Evolutionary conservation across 1,140 invertebrate genomes (phyloP).

Genomic region (Steinernema feltiae): DNA sequence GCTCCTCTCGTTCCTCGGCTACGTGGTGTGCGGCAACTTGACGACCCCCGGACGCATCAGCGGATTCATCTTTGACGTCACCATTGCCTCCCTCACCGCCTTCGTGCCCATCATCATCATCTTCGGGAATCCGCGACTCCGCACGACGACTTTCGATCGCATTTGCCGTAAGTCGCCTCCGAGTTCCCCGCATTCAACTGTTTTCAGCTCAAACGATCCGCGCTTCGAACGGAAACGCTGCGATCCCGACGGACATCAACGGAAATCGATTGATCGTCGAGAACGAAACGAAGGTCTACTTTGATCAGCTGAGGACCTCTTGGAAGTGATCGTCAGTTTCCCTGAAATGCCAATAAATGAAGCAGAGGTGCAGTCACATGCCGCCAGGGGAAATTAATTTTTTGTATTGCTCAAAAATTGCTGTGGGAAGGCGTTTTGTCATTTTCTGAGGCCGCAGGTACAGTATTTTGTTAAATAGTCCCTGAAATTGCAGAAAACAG

Average conservation of each 20-base stretch:
- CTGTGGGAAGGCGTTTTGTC: too few relatives aligned
- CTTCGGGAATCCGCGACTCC: not conserved
- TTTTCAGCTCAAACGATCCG: not conserved
- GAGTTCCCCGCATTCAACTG: not conserved
- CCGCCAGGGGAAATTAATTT: too few relatives aligned
- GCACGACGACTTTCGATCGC: not conserved
- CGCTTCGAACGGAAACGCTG: not conserved
- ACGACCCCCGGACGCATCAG: not conserved
- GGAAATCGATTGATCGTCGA: not conserved
- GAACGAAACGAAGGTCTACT: not conserved
- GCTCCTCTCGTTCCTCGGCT: not conserved
- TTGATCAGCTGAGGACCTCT: not conserved
- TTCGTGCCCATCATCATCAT: constrained; percentile 1
- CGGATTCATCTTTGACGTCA: not conserved
- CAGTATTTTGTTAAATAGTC: too few relatives aligned
- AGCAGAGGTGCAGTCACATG: too few relatives aligned
- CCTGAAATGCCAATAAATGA: not conserved
- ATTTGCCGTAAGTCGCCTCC: not conserved
- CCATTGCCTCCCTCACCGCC: not conserved
- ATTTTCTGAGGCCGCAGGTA: too few relatives aligned
- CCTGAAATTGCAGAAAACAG: too few relatives aligned
- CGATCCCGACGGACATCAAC: not conserved
- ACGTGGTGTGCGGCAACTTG: not conserved
- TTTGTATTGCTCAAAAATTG: too few relatives aligned
- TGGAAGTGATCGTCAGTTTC: not conserved